Percentiles rank a stretch among this genome's conserved stretches.
These are phyloP conservation scores for Euproctis similis DNA, from an alignment of 2,888 invertebrate species.

Conservation along the genomic window DNA sequence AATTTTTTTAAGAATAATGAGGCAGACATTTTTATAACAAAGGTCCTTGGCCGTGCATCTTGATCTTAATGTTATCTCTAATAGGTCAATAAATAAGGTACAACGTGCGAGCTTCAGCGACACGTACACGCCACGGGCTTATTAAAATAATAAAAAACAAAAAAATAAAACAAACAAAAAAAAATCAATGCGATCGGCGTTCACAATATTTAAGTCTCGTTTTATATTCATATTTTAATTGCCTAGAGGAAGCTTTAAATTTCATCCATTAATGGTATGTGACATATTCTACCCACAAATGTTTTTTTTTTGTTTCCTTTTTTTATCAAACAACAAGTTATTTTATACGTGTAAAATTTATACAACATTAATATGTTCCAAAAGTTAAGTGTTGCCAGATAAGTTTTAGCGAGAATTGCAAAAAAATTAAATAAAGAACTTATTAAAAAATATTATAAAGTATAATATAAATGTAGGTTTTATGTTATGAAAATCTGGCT, in stretches of 20 bases:
- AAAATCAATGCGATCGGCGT: slow-evolving; percentile 50
- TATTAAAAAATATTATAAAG: slow-evolving; percentile 27
- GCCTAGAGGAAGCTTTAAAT: slow-evolving; percentile 36
- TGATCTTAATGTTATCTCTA: slow-evolving; percentile 76
- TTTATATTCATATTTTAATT: slow-evolving; percentile 62
- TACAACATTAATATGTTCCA: too few relatives aligned
- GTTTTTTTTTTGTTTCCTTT: too few relatives aligned
- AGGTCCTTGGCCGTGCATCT: slow-evolving; percentile 76
- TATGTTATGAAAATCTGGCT: slow-evolving; percentile 49
- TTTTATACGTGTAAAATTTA: too few relatives aligned
- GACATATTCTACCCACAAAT: too few relatives aligned
- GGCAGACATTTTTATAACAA: slow-evolving; percentile 75
- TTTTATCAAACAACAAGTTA: too few relatives aligned
- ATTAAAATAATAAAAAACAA: slow-evolving; percentile 65
- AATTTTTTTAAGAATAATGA: slow-evolving; percentile 73
- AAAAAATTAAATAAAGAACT: slow-evolving; percentile 15
- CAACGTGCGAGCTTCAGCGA: slow-evolving; percentile 74
- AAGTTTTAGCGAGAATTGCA: too few relatives aligned
- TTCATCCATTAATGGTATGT: too few relatives aligned
- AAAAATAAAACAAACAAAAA: too few relatives aligned
- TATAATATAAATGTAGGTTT: slow-evolving; percentile 39
- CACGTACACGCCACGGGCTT: slow-evolving; percentile 62
- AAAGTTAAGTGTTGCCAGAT: too few relatives aligned
- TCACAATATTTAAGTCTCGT: slow-evolving; percentile 52
- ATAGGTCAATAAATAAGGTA: slow-evolving; percentile 75